A percentile compares a stretch with the other conserved stretches of the same genome.
phyloP scores from a whole-genome alignment of 2,797 vertebrate genomes.

The Holocentrus rufus region DNA sequence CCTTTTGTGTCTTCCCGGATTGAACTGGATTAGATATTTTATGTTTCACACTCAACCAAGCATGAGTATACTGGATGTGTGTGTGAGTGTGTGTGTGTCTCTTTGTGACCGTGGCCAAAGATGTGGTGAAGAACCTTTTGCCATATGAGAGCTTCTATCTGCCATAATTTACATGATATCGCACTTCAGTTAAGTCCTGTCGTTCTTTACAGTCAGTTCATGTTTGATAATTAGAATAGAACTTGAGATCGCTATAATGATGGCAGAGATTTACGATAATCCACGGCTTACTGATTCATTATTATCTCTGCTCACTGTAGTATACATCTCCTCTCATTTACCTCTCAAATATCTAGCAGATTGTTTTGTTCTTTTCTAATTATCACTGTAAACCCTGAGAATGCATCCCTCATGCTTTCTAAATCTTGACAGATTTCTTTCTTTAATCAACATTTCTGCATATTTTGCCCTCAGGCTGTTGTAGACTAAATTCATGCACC shows the following conservation, averaged over 20 bases:
- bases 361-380: slow-evolving; percentile 48
- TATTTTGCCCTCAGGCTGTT: neutral
- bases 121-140: neutral
- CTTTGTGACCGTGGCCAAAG: too few species aligned
- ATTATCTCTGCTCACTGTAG: slow-evolving; percentile 53
- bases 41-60: neutral
- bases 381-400: slow-evolving; percentile 36
- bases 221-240: neutral
- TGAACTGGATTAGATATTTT: neutral
- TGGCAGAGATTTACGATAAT: slow-evolving; percentile 60
- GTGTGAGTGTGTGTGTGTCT: neutral
- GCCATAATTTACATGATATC: neutral
- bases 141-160: neutral
- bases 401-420: slow-evolving; percentile 19
- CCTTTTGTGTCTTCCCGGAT: too few species aligned
- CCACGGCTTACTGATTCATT: slow-evolving; percentile 46
- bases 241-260: neutral
- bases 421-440: slow-evolving; percentile 22
- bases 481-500: slow-evolving; percentile 4
- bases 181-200: neutral
- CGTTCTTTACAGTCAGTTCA: neutral
- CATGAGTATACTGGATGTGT: neutral
- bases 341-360: slow-evolving; percentile 33
- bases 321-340: slow-evolving; percentile 53
- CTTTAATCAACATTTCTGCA: neutral